Base-by-base conservation (phyloP, 2,113 vertebrate genomes). In the Orcinus orca region DNA sequence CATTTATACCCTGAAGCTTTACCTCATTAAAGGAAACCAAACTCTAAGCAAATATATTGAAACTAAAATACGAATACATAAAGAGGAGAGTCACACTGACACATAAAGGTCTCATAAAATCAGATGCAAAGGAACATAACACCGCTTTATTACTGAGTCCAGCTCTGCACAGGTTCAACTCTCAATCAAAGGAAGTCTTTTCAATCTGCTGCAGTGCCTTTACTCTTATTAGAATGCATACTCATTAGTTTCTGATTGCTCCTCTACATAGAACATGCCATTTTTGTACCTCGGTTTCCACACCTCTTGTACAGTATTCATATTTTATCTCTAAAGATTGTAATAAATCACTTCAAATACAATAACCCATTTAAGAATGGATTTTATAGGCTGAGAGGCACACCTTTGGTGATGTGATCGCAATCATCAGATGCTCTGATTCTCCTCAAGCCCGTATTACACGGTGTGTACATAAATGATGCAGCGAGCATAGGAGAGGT, bases 191-290 rank as follows among this genome's bases (percentile, higher is more conserved):
- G 53, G 77, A 63, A 71, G 83, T 20, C 93, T 96, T 96, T 97
- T 90, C 97, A 94, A 93, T 97, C 91, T 93, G 71, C 88, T 31
- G 10, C 0, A 2, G 82, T 14, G 68, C 38, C 89, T 96, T 76
- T 33, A 15, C 47, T 58, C 79, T 93, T 50, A 96, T 93, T 95
- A 88, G 93, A 95, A 94, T 94, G 97, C 95, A 95, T 41, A 33
- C 95, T 97, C 96, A 82, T 97, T 97, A 95, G 97, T 89, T 91
- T 71, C 93, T 94, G 96, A 97, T 96, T 93, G 82, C 94, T 93
- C 92, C 47, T 85, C 85, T 81, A 36, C 92, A 96, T 74, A 90
- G 95, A 94, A 82, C 88, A 73, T 62, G 89, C 71, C 84, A 96
- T 95, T 97, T 77, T 90, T 17, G 25, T 83, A 83, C 83, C 87